Conservation (phyloP, 2,797 vertebrate species). For the Avahi laniger region DNA sequence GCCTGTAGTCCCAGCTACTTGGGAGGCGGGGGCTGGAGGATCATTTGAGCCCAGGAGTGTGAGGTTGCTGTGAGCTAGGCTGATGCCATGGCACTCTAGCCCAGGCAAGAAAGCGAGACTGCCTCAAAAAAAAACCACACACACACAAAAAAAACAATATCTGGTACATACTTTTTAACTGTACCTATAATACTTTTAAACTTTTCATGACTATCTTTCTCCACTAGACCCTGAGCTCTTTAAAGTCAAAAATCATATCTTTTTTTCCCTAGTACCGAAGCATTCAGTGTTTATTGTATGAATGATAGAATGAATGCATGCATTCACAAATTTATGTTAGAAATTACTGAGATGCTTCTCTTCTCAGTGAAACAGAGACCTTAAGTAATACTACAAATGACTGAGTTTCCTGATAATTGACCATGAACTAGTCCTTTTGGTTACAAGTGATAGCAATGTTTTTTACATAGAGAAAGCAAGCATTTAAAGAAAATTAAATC, state of each 20-base stretch:
- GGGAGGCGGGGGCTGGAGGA: too few species aligned
- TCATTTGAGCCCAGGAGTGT: too few species aligned
- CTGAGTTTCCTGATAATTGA: background rate
- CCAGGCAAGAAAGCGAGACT: too few species aligned
- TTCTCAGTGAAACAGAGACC: slow-evolving; percentile 4
- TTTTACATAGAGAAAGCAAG: slow-evolving; percentile 21
- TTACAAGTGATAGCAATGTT: slow-evolving; percentile 30
- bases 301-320: background rate
- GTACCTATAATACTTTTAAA: background rate
- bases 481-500: background rate
- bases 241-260: background rate
- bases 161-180: background rate
- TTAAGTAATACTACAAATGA: slow-evolving; percentile 31
- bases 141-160: background rate
- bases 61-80: too few species aligned
- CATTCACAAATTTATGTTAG: background rate
- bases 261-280: background rate
- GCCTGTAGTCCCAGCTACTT: too few species aligned
- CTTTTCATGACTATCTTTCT: slow-evolving; percentile 16
- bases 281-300: background rate
- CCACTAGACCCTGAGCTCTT: background rate
- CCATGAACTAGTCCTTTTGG: background rate
- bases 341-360: slow-evolving; percentile 16
- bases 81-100: too few species aligned
- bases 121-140: too few species aligned